These are phyloP conservation scores for Tyto alba DNA, from an alignment of 2,113 vertebrate species.

Conservation along the genomic window DNA sequence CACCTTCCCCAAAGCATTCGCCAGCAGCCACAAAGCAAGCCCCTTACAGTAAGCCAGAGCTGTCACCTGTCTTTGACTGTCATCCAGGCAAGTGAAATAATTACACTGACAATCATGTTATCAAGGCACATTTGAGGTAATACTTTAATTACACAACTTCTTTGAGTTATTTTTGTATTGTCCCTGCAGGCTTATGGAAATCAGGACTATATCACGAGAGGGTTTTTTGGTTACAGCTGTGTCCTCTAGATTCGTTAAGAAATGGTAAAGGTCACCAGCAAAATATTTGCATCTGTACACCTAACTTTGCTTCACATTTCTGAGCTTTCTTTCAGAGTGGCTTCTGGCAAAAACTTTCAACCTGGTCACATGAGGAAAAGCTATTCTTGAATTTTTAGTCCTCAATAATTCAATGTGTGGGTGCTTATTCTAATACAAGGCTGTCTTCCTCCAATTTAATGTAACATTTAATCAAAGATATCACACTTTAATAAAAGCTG, in stretches of 20 bases:
- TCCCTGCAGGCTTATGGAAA: neutral
- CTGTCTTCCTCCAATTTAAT: neutral
- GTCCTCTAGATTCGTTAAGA: neutral
- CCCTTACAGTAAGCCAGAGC: neutral
- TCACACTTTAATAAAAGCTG: neutral
- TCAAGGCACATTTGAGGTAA: neutral
- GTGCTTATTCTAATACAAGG: neutral
- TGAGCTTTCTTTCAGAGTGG: neutral
- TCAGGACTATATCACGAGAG: neutral
- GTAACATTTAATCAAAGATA: neutral
- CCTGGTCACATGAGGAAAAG: neutral
- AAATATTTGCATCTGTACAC: neutral
- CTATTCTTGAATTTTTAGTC: neutral
- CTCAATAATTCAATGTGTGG: neutral
- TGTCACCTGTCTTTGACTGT: neutral
- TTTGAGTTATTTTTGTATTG: neutral
- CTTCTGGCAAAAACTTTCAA: neutral
- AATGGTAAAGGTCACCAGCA: neutral
- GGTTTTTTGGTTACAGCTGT: neutral
- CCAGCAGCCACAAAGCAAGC: neutral
- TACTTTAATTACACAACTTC: neutral
- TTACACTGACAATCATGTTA: neutral
- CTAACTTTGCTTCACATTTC: neutral
- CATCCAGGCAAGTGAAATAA: neutral
- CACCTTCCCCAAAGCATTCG: fast-evolving